These are phyloP conservation scores for Poecilia picta DNA, from an alignment of 2,797 vertebrate genomes.

Conservation along the genomic window DNA sequence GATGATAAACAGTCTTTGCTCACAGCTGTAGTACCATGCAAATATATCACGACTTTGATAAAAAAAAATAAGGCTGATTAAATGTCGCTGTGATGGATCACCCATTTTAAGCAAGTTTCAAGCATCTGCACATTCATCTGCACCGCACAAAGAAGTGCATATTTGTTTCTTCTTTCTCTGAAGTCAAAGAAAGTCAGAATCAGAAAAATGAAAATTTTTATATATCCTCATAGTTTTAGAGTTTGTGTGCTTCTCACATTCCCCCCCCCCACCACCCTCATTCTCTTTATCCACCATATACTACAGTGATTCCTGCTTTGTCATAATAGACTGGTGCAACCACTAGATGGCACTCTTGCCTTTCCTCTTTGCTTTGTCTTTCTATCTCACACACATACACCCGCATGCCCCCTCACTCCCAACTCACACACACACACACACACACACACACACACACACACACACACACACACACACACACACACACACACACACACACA, in stretches of 20 bases:
- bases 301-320: constrained; percentile 7
- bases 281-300: constrained; percentile 7
- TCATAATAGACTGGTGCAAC: neutral
- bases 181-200: constrained; percentile 5
- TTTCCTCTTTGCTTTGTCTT: constrained; percentile 24
- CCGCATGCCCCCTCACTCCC: neutral
- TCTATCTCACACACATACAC: constrained; percentile 15
- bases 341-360: constrained; percentile 78
- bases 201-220: constrained; percentile 9
- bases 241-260: constrained; percentile 19
- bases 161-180: constrained; percentile 2
- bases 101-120: constrained; percentile 38
- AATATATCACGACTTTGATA: constrained; percentile 38
- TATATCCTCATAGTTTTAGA: constrained; percentile 1
- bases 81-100: constrained; percentile 55
- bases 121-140: constrained; percentile 41
- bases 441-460: constrained; percentile 21
- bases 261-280: constrained; percentile 4
- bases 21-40: constrained; percentile 36
- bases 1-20: constrained; percentile 34
- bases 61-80: constrained; percentile 41
- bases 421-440: constrained; percentile 10
- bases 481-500: constrained; percentile 26
- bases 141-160: constrained; percentile 8
- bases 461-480: neutral